Percentiles rank a stretch among this genome's conserved stretches.
phyloP scores from a whole-genome alignment of 2,113 vertebrate genomes.

The Emberiza fucata region DNA sequence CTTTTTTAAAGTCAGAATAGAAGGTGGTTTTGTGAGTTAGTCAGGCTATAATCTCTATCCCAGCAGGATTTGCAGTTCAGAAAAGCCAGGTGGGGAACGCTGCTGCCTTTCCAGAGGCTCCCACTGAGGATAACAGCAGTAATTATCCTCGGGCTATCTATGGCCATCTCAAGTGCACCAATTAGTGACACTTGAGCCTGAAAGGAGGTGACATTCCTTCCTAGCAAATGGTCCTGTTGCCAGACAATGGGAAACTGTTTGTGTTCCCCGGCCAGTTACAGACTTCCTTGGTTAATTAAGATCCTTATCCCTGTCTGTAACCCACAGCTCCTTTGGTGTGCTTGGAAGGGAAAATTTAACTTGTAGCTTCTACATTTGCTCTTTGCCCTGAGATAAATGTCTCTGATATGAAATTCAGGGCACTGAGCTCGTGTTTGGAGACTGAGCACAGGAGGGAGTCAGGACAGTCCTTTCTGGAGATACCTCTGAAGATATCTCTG shows the following conservation, averaged over 20 bases:
- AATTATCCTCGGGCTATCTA: background rate
- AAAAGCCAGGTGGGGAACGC: background rate
- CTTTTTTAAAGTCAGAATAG: background rate
- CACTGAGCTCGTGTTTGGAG: background rate
- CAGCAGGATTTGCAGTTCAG: background rate
- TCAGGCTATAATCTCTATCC: background rate
- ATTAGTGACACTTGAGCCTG: background rate
- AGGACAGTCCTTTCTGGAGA: background rate
- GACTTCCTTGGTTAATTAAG: background rate
- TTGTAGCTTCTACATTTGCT: background rate
- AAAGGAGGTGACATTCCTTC: background rate
- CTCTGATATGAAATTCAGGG: background rate
- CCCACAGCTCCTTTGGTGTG: background rate
- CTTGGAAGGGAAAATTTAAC: background rate
- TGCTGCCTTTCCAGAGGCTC: background rate
- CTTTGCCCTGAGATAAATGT: background rate
- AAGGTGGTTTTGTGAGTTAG: background rate
- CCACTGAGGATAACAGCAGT: background rate
- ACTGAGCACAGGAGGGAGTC: background rate
- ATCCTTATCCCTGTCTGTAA: background rate
- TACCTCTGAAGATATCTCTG: background rate
- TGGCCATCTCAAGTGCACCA: background rate
- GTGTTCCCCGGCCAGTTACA: background rate
- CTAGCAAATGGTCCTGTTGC: background rate
- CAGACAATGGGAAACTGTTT: background rate